A percentile compares a stretch with the other conserved stretches of the same genome.
These are phyloP conservation scores for Acanthosepion lycidas DNA, from an alignment of 2,888 invertebrate genomes.

Conservation along the genomic window DNA sequence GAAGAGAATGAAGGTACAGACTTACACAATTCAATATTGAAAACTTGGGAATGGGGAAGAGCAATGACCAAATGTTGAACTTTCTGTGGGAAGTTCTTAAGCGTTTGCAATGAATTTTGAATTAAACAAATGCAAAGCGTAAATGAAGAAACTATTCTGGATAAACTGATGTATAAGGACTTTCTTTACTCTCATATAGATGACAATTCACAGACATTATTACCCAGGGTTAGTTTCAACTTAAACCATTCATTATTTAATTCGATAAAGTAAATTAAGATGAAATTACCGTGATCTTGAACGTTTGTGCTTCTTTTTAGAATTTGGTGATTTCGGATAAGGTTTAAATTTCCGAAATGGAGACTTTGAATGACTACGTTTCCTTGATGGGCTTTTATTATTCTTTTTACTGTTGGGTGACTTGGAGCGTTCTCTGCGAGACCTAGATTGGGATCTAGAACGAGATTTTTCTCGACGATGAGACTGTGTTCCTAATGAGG, in stretches of 20 bases:
- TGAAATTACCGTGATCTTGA: neutral
- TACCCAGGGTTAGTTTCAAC: too few species aligned
- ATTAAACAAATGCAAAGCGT: too few species aligned
- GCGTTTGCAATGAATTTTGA: too few species aligned
- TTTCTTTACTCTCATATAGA: too few species aligned
- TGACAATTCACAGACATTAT: too few species aligned
- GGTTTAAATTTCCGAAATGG: conserved; percentile 34
- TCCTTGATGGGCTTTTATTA: neutral
- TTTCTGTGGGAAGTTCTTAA: too few species aligned
- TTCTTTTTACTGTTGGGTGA: neutral
- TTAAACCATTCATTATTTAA: too few species aligned
- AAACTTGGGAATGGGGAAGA: neutral
- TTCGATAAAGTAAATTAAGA: neutral
- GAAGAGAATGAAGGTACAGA: neutral
- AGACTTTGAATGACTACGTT: conserved; percentile 36
- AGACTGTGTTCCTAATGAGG: neutral
- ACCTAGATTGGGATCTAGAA: conserved; percentile 24
- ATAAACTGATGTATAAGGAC: too few species aligned
- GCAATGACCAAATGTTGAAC: too few species aligned
- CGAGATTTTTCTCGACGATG: neutral
- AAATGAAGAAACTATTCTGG: too few species aligned
- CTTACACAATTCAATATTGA: neutral
- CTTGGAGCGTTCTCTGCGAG: conserved; percentile 17
- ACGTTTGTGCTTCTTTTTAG: conserved; percentile 44
- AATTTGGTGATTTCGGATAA: conserved; percentile 36